Conservation (phyloP, 2,113 vertebrate genomes). For the Aegotheles bennettii region DNA sequence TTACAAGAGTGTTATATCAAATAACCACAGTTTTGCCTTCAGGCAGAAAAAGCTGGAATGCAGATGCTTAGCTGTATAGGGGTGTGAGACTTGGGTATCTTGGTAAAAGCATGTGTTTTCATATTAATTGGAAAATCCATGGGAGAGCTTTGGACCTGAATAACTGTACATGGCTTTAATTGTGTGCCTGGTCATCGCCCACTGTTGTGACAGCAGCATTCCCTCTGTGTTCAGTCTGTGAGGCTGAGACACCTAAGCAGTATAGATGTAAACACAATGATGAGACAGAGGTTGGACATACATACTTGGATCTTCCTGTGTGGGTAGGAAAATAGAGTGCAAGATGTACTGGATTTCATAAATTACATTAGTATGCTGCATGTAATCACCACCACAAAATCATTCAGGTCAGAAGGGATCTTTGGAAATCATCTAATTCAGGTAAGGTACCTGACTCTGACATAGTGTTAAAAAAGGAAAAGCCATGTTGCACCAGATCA, state of each 20-base stretch:
- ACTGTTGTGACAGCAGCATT: not conserved
- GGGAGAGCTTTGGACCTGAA: not conserved
- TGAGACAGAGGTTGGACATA: not conserved
- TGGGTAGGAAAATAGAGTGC: not conserved
- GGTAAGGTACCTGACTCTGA: not conserved
- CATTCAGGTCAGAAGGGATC: not conserved
- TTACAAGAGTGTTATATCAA: not conserved
- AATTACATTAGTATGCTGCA: not conserved
- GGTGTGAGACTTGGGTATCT: not conserved
- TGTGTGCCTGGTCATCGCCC: not conserved
- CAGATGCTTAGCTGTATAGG: not conserved
- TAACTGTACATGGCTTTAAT: not conserved
- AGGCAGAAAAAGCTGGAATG: not conserved
- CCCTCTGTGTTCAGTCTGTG: not conserved
- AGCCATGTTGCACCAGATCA: accelerated
- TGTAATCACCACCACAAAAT: not conserved
- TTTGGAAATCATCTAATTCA: not conserved
- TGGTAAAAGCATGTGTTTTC: not conserved
- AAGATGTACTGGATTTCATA: not conserved
- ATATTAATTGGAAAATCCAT: not conserved
- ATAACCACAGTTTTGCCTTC: not conserved
- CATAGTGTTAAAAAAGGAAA: not conserved
- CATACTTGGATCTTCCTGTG: not conserved
- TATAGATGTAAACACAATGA: not conserved
- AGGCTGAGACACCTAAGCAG: not conserved